These are phyloP conservation scores for Molossus molossus DNA, from an alignment of 2,797 vertebrate species.

Conservation along the genomic window DNA sequence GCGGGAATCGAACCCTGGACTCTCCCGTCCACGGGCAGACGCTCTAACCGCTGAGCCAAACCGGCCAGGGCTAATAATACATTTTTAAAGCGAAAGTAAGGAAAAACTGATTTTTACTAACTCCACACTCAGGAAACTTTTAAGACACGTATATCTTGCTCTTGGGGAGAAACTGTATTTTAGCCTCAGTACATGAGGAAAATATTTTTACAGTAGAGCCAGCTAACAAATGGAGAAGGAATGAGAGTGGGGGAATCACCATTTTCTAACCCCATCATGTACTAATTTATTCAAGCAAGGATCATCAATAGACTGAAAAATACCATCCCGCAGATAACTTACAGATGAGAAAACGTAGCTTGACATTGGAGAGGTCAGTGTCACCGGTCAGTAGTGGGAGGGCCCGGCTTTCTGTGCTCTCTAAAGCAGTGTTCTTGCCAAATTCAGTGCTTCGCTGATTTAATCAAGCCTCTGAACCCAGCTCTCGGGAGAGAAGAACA, in stretches of 20 bases:
- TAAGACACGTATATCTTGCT: background rate
- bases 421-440: background rate
- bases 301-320: background rate
- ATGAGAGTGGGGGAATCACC: background rate
- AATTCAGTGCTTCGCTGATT: background rate
- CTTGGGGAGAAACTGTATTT: slow-evolving; percentile 4
- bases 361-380: background rate
- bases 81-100: background rate
- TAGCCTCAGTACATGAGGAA: background rate
- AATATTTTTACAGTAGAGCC: background rate
- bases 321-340: background rate
- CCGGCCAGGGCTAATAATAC: background rate
- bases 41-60: too few relatives aligned
- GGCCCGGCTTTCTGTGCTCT: background rate
- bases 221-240: background rate
- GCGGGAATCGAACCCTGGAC: too few relatives aligned
- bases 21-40: too few relatives aligned
- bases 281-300: background rate
- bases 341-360: background rate
- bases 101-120: background rate
- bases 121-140: background rate
- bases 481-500: background rate
- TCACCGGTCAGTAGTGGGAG: background rate
- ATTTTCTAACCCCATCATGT: background rate
- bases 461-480: slow-evolving; percentile 20